Conservation (phyloP, 2,888 invertebrate species). For the Labia minor region DNA sequence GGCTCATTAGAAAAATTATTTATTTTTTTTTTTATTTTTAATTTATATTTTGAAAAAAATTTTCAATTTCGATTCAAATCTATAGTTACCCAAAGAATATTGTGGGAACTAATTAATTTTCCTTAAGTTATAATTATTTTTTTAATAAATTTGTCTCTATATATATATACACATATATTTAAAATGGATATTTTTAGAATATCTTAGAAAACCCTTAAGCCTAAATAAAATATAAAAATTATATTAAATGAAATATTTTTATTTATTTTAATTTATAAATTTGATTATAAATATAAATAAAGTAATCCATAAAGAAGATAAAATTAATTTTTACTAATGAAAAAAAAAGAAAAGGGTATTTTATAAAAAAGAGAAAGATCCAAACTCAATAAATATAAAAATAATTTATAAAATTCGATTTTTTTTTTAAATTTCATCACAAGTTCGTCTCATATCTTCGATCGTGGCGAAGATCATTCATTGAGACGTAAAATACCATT, state of each 20-base stretch:
- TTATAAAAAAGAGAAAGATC: too few species aligned
- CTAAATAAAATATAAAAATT: neutral
- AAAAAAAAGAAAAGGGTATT: too few species aligned
- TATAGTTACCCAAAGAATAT: neutral
- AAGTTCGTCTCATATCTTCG: too few species aligned
- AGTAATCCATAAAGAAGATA: too few species aligned
- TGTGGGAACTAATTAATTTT: neutral
- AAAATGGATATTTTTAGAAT: neutral
- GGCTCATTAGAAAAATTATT: neutral
- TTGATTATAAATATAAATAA: neutral
- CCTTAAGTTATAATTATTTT: neutral
- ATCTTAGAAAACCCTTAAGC: neutral
- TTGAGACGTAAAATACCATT: too few species aligned
- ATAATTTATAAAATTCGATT: too few species aligned
- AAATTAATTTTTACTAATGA: too few species aligned
- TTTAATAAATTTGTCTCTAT: conserved; percentile 3
- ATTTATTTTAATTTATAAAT: conserved; percentile 1
- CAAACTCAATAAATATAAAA: too few species aligned
- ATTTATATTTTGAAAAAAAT: neutral
- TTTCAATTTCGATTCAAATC: neutral
- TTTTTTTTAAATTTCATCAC: too few species aligned
- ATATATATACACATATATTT: neutral
- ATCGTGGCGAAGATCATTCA: too few species aligned
- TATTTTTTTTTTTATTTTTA: neutral
- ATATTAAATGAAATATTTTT: neutral